phyloP scores from a whole-genome alignment of 2,888 invertebrate species.

The Troilus luridus region DNA sequence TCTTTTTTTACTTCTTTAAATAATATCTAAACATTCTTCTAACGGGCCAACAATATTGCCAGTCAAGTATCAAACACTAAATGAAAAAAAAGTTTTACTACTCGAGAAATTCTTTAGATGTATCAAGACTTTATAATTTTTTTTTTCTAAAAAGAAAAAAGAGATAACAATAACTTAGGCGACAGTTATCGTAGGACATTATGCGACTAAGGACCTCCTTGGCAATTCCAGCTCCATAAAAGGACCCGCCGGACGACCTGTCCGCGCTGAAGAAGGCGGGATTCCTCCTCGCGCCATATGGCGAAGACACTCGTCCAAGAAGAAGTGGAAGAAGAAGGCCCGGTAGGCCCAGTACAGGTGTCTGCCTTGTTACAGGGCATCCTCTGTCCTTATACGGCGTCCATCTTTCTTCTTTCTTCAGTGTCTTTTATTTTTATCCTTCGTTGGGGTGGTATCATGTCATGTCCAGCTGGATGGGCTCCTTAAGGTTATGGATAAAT shows the following conservation, averaged over 20 bases:
- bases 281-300: constrained; percentile 50
- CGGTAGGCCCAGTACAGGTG: constrained; percentile 32
- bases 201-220: background rate
- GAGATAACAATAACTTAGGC: background rate
- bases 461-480: background rate
- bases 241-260: constrained; percentile 12
- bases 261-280: constrained; percentile 27
- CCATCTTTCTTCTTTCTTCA: constrained; percentile 8
- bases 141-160: background rate
- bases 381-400: background rate
- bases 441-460: background rate
- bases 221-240: constrained; percentile 4
- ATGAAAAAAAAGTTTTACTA: background rate
- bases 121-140: background rate
- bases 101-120: background rate
- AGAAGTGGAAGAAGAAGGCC: constrained; percentile 18
- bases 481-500: background rate
- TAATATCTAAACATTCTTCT: no score
- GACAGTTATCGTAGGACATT: constrained; percentile 12
- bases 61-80: no score
- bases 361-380: constrained; percentile 30
- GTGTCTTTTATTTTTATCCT: background rate
- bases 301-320: background rate
- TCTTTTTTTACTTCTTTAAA: no score
- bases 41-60: no score